Base-by-base conservation (phyloP, 2,797 vertebrate genomes). In the Petrocephalus sullivani region DNA sequence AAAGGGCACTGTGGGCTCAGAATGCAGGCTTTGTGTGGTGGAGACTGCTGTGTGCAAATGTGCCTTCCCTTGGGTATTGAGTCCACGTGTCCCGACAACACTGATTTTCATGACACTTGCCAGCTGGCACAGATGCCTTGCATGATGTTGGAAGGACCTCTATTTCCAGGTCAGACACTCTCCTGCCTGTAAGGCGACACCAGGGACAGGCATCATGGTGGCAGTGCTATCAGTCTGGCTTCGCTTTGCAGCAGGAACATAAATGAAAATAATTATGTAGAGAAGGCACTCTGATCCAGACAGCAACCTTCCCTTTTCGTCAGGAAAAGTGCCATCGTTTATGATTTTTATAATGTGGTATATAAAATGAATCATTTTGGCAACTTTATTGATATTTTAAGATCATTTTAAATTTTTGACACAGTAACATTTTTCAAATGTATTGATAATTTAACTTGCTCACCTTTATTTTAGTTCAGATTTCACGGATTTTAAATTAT, bases 141-240 rank as follows among this genome's bases (percentile, higher is more conserved):
- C 37, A 53, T 0, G 19, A 33, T 3, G 61, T 14, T 87, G 75
- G 60, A 75, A 28, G 21, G 85, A 1, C 54, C 53, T 87, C 78
- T 86, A 12, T 58, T 89, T 81, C 49, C 41, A 6, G 90, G 88
- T 85, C 86, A 53, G 88, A 84, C 0, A 1, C 56, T 78, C 23
- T 57, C 64, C 64, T 84, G 88, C 87, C 61, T 41, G 41, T 60
- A 90, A 87, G 16, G 51, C 82, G n/a, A 71, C 85, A 60, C 56
- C 33, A 46, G 75, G 87, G 46, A 33, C 33, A 78, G 82, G 23
- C 58, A 85, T 78, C 78, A 41, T 56, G 87, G 82, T 88, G 3
- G 53, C 12, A 33, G 23, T 21, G 53, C 53, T 19, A 56, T 57
- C 51, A 28, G 37, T 54, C 21, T 58, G 57, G 75, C 46, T 7